A percentile compares a stretch with the other conserved stretches of the same genome.
phyloP scores from a whole-genome alignment of 2,888 invertebrate genomes.

The Trissolcus japonicus region DNA sequence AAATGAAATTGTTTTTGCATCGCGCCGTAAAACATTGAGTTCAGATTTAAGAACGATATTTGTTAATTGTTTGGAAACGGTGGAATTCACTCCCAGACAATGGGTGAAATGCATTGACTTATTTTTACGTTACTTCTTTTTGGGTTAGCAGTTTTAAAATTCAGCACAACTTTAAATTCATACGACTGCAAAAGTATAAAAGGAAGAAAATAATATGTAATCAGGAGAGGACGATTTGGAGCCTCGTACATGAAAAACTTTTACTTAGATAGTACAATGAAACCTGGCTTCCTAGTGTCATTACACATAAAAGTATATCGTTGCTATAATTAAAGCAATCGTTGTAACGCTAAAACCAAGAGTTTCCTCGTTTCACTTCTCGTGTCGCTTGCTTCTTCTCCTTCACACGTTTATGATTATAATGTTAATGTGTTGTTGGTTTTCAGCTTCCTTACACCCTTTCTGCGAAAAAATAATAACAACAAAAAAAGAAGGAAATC shows the following conservation, averaged over 20 bases:
- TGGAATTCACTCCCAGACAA: no score
- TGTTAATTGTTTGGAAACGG: no score
- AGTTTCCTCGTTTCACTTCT: conserved; percentile 48
- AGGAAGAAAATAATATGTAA: no score
- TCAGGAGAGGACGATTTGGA: no score
- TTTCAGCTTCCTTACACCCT: conserved; percentile 1
- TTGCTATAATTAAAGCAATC: conserved; percentile 36
- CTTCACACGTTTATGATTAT: conserved; percentile 37
- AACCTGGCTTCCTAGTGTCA: conserved; percentile 31
- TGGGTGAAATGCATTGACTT: no score
- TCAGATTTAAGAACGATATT: no score
- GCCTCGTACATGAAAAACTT: conserved; percentile 3
- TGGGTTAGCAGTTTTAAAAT: no score
- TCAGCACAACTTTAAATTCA: no score
- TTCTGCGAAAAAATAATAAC: neutral
- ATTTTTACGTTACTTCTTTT: no score
- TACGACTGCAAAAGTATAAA: no score
- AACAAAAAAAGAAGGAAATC: neutral
- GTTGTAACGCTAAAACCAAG: conserved; percentile 21
- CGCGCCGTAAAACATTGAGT: no score
- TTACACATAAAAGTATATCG: conserved; percentile 45
- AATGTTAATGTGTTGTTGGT: conserved; percentile 17
- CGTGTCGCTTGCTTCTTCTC: conserved; percentile 34
- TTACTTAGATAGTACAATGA: conserved; percentile 30
- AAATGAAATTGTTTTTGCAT: no score